Conservation (phyloP, 2,113 vertebrate genomes). For the Hippocampus barbouri region DNA sequence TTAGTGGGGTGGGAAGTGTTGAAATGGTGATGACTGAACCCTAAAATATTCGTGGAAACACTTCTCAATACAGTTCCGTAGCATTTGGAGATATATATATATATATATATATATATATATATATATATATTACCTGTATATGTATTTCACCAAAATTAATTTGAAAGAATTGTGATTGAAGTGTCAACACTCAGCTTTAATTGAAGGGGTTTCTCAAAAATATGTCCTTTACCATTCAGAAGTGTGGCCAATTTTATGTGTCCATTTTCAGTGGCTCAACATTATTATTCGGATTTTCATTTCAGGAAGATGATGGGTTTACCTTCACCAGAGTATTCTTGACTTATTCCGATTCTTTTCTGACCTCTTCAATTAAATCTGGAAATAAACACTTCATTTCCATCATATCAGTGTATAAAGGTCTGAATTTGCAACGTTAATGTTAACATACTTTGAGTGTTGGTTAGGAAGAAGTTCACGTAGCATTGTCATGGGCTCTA, state of each 20-base stretch:
- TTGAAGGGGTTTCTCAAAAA: background rate
- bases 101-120: background rate
- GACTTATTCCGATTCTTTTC: background rate
- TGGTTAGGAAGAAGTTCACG: slow-evolving; percentile 26
- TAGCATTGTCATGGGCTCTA: slow-evolving; percentile 34
- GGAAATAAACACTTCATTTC: background rate
- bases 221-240: background rate
- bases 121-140: no score
- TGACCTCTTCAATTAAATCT: background rate
- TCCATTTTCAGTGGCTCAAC: background rate
- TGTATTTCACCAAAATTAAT: no score
- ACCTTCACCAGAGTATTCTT: background rate
- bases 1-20: slow-evolving; percentile 16
- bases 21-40: background rate
- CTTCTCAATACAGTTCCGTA: background rate
- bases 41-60: background rate
- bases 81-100: background rate
- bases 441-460: slow-evolving; percentile 18
- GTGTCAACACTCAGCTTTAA: background rate
- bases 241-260: background rate
- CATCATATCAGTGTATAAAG: background rate
- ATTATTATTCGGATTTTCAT: background rate
- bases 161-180: background rate
- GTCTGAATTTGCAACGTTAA: slow-evolving; percentile 1
- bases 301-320: background rate